Base-by-base conservation (phyloP, 64 coral and sea anemone genomes). In the Pachyseris speciosa region DNA sequence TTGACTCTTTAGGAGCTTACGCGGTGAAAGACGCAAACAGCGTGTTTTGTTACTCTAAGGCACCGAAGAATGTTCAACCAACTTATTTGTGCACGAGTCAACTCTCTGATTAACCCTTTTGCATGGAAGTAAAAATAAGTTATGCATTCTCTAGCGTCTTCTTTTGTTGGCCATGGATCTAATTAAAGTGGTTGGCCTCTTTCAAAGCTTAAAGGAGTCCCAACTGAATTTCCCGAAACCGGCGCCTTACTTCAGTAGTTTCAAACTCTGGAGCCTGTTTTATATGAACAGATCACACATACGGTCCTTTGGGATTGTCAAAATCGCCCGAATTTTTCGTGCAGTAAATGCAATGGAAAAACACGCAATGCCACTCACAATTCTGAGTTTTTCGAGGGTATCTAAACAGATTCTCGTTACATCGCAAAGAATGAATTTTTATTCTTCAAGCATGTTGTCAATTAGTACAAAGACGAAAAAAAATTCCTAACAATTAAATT, bases 401-500 rank as follows among this genome's bases (percentile, higher is more conserved):
- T 28, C 59, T 2, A 63, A 63, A 4, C 9, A 6, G 9, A 26
- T 24, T 63, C 22, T 63, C 20, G 27, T 70, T 70, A 11, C 31
- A 36, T 1, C 67, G 51, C 3, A 55, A 9, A 19, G 12, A 15
- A 55, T 17, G 3, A 55, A 55, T 44, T 73, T 10, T 24, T 9
- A 42, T 74, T 43, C 40, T 22, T 44, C 70, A 38, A 81, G 61
- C n/a, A 39, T 81, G 77, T 20, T 61, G 77, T 81, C 49, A 81
- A 81, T 81, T 81, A 81, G 12, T 74, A 74, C 45, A 20, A 40
- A 58, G 6, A 81, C 16, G 36, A 61, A 13, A 7, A 59, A 81
- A 63, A 57, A 81, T 81, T 61, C 77, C 77, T 5, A 81, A 41
- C 53, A 60, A 81, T 81, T 81, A 81, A 63, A 53, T 37, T 60